These are phyloP conservation scores for Helogale parvula DNA, from an alignment of 2,113 vertebrate genomes.

Conservation along the genomic window DNA sequence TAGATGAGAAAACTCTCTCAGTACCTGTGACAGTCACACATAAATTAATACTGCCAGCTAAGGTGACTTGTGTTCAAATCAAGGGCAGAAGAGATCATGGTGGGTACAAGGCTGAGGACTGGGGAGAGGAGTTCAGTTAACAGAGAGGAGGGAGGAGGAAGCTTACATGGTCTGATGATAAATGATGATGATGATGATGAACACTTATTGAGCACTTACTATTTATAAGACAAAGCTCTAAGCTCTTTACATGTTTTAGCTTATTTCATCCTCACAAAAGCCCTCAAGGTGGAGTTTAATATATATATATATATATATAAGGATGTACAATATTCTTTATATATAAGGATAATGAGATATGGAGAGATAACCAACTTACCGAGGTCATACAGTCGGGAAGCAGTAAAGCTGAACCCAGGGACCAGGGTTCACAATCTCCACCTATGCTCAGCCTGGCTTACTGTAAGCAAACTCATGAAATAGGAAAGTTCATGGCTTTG, in stretches of 20 bases:
- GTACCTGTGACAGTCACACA: not conserved
- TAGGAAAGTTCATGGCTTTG: not conserved
- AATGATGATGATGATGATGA: not conserved
- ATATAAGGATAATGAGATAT: not conserved
- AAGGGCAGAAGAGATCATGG: not conserved
- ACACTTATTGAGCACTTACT: not conserved
- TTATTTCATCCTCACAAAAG: not conserved
- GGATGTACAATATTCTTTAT: not conserved
- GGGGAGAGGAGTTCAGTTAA: not conserved
- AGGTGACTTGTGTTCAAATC: not conserved
- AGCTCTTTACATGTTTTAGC: not conserved
- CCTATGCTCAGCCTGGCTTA: not conserved
- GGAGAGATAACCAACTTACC: not conserved
- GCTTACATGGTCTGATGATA: not conserved
- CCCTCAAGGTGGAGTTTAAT: not conserved
- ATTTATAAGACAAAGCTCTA: not conserved
- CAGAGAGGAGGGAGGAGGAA: not conserved
- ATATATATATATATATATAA: too few species aligned
- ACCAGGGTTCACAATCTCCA: rapidly evolving
- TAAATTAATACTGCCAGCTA: not conserved
- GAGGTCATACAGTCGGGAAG: not conserved
- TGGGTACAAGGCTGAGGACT: not conserved
- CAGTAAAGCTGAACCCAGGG: not conserved
- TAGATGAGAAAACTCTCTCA: not conserved
- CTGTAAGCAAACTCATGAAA: not conserved